Percentiles rank a stretch among this genome's conserved stretches.
Evolutionary conservation across 1,140 invertebrate genomes (phyloP).

Genomic region (Stenopsyche tienmushanensis): DNA sequence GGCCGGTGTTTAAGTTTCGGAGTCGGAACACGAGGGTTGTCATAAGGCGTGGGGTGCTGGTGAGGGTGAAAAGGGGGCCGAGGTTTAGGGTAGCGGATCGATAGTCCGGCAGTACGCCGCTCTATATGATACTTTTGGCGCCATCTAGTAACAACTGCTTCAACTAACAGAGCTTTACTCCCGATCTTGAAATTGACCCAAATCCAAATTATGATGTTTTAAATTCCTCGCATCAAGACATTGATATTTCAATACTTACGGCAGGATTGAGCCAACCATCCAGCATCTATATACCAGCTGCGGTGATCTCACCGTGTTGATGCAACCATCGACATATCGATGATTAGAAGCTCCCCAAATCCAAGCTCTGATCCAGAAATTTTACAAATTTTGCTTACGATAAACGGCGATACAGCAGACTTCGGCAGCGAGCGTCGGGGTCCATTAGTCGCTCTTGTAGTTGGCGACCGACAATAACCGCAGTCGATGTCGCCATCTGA

Average conservation of each 20-base stretch:
- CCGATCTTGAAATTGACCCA: too few species aligned
- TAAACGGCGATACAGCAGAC: background rate
- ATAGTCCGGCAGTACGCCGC: background rate
- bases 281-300: too few species aligned
- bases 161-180: too few species aligned
- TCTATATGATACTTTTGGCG: too few species aligned
- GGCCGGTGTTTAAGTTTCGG: constrained; percentile 29
- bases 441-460: constrained; percentile 5
- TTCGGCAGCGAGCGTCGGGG: background rate
- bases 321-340: too few species aligned
- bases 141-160: background rate
- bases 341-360: too few species aligned
- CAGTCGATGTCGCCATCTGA: constrained; percentile 7
- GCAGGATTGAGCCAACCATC: too few species aligned
- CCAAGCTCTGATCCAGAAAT: too few species aligned
- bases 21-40: constrained; percentile 20
- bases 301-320: too few species aligned
- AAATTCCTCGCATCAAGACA: background rate
- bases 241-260: background rate
- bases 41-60: background rate
- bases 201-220: too few species aligned
- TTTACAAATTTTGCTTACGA: too few species aligned
- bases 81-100: constrained; percentile 11
- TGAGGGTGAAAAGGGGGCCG: background rate
- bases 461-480: background rate